Percentiles rank a stretch among this genome's conserved stretches.
Conservation (phyloP, 2,113 vertebrate species). For the Lamprologus ornatipinnis region DNA sequence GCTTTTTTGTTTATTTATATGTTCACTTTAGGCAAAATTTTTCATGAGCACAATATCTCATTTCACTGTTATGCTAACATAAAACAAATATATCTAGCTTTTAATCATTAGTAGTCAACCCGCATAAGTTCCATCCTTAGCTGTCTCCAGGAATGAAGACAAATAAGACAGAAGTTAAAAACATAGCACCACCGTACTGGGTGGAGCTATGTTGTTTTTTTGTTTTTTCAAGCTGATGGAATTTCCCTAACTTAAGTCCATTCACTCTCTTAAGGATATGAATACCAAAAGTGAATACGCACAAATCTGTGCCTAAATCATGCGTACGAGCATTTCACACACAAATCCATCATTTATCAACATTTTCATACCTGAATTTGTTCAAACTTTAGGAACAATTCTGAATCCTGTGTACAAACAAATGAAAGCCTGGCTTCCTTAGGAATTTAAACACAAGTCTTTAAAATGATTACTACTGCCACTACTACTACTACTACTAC, state of each 20-base stretch:
- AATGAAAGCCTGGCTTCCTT: neutral
- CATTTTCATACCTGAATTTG: neutral
- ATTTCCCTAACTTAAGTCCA: neutral
- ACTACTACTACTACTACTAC: rapidly evolving
- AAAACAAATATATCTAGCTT: neutral
- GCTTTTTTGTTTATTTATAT: neutral
- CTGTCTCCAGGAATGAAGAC: neutral
- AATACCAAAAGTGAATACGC: neutral
- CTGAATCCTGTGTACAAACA: neutral
- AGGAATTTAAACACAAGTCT: neutral
- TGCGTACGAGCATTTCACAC: neutral
- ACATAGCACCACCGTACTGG: neutral
- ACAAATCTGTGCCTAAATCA: neutral
- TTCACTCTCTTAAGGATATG: neutral
- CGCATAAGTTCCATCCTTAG: neutral
- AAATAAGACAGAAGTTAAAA: neutral
- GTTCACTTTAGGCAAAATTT: neutral
- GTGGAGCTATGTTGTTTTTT: neutral
- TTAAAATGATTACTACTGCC: neutral
- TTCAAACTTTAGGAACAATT: neutral
- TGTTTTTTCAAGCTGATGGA: neutral
- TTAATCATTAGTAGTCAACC: neutral
- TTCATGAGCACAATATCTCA: neutral
- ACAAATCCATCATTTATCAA: neutral
- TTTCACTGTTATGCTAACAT: neutral